A percentile compares a stretch with the other conserved stretches of the same genome.
These are phyloP conservation scores for Melitaea athalia DNA, from an alignment of 2,888 invertebrate species.

Conservation along the genomic window DNA sequence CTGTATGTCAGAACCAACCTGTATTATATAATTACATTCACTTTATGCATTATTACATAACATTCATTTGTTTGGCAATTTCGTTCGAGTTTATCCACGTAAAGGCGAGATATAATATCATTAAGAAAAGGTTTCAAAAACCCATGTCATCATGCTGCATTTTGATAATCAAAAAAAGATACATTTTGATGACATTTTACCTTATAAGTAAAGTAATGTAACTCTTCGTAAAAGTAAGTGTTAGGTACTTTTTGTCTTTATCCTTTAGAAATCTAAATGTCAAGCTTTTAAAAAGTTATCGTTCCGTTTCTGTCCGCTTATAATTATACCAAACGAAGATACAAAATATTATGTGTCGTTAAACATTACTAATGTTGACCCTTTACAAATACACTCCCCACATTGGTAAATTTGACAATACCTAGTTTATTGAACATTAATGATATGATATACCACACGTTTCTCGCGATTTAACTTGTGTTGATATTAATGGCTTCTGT, in stretches of 20 bases:
- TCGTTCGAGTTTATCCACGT: neutral
- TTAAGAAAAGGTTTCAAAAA: neutral
- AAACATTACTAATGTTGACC: too few species aligned
- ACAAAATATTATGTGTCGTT: too few species aligned
- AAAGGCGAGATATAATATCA: neutral
- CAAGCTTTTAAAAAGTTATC: neutral
- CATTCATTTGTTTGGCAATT: neutral
- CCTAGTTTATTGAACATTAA: too few species aligned
- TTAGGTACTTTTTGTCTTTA: neutral
- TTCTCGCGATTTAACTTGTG: too few species aligned
- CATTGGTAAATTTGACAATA: too few species aligned
- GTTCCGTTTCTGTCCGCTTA: too few species aligned
- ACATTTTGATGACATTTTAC: neutral
- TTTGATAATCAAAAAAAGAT: neutral
- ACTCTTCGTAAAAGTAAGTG: too few species aligned
- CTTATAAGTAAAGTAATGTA: neutral
- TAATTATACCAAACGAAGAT: too few species aligned
- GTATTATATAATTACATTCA: constrained; percentile 19
- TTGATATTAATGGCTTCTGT: too few species aligned
- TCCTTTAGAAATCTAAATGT: neutral
- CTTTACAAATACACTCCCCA: too few species aligned
- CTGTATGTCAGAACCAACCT: neutral
- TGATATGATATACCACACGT: too few species aligned
- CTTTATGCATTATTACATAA: constrained; percentile 2
- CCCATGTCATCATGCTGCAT: neutral